phyloP scores from a whole-genome alignment of 2,113 vertebrate genomes.

The Pelecanoides urinatrix region DNA sequence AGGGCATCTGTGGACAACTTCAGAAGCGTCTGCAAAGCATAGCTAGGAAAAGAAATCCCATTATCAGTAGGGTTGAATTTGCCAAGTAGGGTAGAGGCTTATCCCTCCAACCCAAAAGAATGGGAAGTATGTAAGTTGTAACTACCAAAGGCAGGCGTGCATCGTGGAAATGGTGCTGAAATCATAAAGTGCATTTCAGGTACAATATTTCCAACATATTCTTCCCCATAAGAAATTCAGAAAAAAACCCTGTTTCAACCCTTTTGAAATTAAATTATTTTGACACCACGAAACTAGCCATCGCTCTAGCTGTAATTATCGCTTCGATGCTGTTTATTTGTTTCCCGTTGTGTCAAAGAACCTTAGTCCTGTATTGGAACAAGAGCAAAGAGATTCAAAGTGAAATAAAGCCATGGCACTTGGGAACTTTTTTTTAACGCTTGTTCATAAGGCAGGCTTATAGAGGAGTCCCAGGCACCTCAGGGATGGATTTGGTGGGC shows the following conservation, averaged over 20 bases:
- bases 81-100: not conserved
- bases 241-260: not conserved
- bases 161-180: not conserved
- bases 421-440: not conserved
- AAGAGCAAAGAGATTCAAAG: not conserved
- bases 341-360: not conserved
- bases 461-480: rapidly evolving
- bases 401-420: not conserved
- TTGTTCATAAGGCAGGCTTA: not conserved
- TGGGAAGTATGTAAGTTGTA: not conserved
- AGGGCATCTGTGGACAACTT: not conserved
- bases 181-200: not conserved
- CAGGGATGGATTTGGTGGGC: not conserved
- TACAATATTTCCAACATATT: not conserved
- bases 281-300: rapidly evolving
- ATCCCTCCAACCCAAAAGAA: not conserved
- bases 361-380: not conserved
- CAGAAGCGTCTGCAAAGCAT: not conserved
- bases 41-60: not conserved
- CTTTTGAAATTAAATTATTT: not conserved
- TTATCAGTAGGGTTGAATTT: not conserved
- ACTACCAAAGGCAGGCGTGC: not conserved
- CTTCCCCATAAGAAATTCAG: not conserved
- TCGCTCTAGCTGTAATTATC: not conserved
- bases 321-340: not conserved